Percentiles rank a stretch among this genome's conserved stretches.
Evolutionary conservation across 2,797 vertebrate species (phyloP).

Genomic region (Malacoraja senta): DNA sequence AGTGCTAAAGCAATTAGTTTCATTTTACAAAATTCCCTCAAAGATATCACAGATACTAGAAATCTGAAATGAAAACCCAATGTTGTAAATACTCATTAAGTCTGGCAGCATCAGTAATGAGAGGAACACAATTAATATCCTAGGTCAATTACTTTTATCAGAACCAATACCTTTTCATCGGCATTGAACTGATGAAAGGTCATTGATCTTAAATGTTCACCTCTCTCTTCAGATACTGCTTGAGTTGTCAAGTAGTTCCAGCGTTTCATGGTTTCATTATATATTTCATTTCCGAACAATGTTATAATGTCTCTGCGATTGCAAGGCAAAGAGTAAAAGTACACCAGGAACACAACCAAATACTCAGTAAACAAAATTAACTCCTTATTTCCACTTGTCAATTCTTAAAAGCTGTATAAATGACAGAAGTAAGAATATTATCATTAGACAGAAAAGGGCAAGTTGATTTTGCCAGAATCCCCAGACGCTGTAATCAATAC

Average conservation of each 20-base stretch:
- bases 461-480: constrained; percentile 70
- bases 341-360: background rate
- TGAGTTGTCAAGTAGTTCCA: background rate
- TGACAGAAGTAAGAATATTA: constrained; percentile 56
- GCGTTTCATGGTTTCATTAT: background rate
- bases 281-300: background rate
- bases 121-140: background rate
- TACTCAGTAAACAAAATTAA: background rate
- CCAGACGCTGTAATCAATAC: constrained; percentile 64
- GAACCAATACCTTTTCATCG: too few species aligned
- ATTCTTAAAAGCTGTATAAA: constrained; percentile 65
- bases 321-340: background rate
- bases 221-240: background rate
- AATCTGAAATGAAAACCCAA: too few species aligned
- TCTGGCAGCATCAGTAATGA: background rate
- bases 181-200: too few species aligned
- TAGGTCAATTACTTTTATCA: too few species aligned
- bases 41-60: too few species aligned
- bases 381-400: constrained; percentile 65
- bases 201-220: background rate
- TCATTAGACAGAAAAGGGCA: constrained; percentile 61
- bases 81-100: too few species aligned
- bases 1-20: too few species aligned
- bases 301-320: background rate
- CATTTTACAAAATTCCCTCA: too few species aligned